Base-by-base conservation (phyloP, 2,113 vertebrate genomes). In the Perccottus glenii region DNA sequence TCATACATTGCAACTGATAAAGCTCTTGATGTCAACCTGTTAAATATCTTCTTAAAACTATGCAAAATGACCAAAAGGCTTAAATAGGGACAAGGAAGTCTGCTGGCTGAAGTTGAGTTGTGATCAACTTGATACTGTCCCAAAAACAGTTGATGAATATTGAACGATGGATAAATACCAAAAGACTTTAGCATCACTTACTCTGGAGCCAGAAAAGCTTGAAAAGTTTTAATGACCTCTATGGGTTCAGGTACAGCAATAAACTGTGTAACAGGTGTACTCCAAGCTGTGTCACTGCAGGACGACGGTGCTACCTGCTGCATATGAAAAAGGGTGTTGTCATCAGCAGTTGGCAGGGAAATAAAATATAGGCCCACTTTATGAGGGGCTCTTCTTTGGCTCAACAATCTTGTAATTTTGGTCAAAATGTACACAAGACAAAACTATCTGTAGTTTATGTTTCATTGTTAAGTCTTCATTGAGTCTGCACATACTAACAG, bases 1-100 rank as follows among this genome's bases (percentile, higher is more conserved):
- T 79, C 49, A 78, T 79, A 64, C 43, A 63, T 16, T 59, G 40
- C 66, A 69, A 75, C 70, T 36, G 60, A 84, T 70, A 68, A 77
- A 78, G 70, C 19, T n/a, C 35, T 46, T 36, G 35, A 27, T 27
- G 19, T 27, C 19, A 27, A 27, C n/a, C n/a, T n/a, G n/a, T n/a
- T n/a, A n/a, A n/a, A n/a, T n/a, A n/a, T n/a, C n/a, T n/a, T n/a
- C n/a, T n/a, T n/a, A n/a, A n/a, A n/a, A n/a, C n/a, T n/a, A n/a
- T n/a, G 19, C 19, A 40, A 40, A 40, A 6, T 40, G 2, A 40
- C 38, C 8, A 40, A 40, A 40, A 6, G 5, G 8, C 38, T 1
- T 1, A 40, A 8, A 40, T 6, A 40, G 4, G 38, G 38, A 40
- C 38, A 5, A 3, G 38, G 5, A 40, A 40, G 8, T 40, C 38